Evolutionary conservation across 2,113 vertebrate species (phyloP).

Genomic region (Murina feae): DNA sequence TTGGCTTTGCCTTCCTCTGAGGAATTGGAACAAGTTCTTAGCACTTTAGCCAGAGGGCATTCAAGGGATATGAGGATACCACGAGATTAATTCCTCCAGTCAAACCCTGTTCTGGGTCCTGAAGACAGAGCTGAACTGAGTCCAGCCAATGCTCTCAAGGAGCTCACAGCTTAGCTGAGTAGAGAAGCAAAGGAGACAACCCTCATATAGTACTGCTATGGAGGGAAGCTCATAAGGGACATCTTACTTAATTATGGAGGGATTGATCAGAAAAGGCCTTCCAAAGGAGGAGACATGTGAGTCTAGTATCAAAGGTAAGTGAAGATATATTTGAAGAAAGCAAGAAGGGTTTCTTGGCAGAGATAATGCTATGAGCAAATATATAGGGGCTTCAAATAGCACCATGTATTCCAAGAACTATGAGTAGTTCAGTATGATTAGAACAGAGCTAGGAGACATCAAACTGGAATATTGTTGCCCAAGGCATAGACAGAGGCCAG

Average conservation of each 20-base stretch:
- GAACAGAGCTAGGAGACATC: background rate
- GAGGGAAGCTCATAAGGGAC: background rate
- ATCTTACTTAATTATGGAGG: background rate
- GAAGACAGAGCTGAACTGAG: slow-evolving; percentile 6
- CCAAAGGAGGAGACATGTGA: background rate
- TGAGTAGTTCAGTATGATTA: background rate
- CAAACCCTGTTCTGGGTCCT: background rate
- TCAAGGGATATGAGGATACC: background rate
- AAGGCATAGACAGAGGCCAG: background rate
- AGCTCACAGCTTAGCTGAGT: background rate
- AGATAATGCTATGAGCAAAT: background rate
- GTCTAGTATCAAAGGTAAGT: background rate
- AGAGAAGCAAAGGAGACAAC: background rate
- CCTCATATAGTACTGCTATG: background rate
- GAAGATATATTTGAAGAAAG: background rate
- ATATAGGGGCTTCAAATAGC: background rate
- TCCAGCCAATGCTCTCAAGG: background rate
- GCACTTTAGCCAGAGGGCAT: slow-evolving; percentile 1
- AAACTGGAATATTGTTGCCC: background rate
- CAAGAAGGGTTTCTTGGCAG: background rate
- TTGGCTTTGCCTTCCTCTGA: slow-evolving; percentile 14
- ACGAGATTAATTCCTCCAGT: slow-evolving; percentile 21
- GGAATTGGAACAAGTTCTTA: slow-evolving; percentile 13
- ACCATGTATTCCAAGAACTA: background rate
- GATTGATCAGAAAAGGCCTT: background rate